A percentile compares a stretch with the other conserved stretches of the same genome.
Evolutionary conservation across 2,113 vertebrate species (phyloP).

Genomic region (Morone chrysops): DNA sequence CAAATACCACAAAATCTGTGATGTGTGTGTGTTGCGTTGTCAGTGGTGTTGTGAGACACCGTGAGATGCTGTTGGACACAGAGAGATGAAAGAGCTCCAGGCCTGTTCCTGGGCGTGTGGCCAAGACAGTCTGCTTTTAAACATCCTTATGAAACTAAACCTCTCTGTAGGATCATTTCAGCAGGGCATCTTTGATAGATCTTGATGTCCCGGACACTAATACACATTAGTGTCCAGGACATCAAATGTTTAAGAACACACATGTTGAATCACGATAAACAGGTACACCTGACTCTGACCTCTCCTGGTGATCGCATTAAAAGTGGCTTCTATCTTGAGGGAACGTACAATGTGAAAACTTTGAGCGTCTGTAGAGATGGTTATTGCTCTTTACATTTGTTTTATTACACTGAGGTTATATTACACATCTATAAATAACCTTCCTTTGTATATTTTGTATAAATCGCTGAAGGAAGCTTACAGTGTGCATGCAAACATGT

Average conservation of each 20-base stretch:
- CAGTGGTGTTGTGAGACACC: conserved; percentile 25
- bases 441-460: not conserved
- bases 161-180: conserved; percentile 31
- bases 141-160: conserved; percentile 48
- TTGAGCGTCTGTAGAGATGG: not conserved
- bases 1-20: conserved; percentile 20
- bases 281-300: not conserved
- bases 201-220: conserved; percentile 40
- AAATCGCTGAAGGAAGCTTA: not conserved
- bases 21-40: conserved; percentile 38
- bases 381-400: not conserved
- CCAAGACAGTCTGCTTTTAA: conserved; percentile 68
- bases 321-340: not conserved
- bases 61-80: conserved; percentile 37
- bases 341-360: not conserved
- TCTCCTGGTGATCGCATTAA: not conserved
- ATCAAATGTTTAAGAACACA: conserved; percentile 12
- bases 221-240: not conserved
- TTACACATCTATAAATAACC: not conserved
- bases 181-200: conserved; percentile 42
- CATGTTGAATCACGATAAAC: conserved; percentile 22
- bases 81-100: conserved; percentile 61
- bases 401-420: not conserved
- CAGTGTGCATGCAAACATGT: conserved; percentile 42
- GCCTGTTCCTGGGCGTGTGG: conserved; percentile 46